A percentile compares a stretch with the other conserved stretches of the same genome.
These are phyloP conservation scores for Sigmodon hispidus DNA, from an alignment of 2,113 vertebrate genomes.

Conservation along the genomic window DNA sequence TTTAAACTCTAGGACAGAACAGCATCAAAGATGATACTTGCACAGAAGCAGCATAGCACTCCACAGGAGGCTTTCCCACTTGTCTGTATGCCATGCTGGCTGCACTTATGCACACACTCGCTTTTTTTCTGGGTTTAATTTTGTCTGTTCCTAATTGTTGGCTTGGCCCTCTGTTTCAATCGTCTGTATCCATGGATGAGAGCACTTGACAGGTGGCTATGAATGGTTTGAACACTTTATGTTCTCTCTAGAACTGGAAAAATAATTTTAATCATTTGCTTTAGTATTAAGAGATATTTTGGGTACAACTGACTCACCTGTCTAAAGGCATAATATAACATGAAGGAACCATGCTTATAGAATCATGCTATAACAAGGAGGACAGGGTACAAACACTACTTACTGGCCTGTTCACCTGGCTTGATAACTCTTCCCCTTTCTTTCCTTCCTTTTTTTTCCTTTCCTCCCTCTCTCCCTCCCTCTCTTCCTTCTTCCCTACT, in stretches of 20 bases:
- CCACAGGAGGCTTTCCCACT: not conserved
- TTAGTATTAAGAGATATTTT: not conserved
- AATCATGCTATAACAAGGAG: no score
- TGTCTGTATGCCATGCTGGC: not conserved
- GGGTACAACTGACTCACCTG: not conserved
- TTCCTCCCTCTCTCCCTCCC: no score
- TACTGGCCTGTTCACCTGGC: not conserved
- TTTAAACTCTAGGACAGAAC: not conserved
- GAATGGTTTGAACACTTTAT: not conserved
- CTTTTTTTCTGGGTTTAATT: not conserved
- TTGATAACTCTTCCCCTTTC: not conserved
- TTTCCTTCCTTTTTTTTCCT: no score
- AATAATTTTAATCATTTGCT: not conserved
- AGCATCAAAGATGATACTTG: not conserved
- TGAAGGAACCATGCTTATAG: no score
- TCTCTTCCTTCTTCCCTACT: fast-evolving
- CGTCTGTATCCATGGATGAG: not conserved
- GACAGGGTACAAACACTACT: no score
- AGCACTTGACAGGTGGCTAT: not conserved
- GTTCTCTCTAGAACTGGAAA: not conserved
- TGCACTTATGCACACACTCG: fast-evolving
- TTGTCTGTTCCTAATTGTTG: not conserved
- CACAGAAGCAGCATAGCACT: not conserved
- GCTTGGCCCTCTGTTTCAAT: not conserved
- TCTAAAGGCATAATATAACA: not conserved